These are phyloP conservation scores for Microchrysa polita DNA, from an alignment of 2,888 invertebrate genomes.

Conservation along the genomic window DNA sequence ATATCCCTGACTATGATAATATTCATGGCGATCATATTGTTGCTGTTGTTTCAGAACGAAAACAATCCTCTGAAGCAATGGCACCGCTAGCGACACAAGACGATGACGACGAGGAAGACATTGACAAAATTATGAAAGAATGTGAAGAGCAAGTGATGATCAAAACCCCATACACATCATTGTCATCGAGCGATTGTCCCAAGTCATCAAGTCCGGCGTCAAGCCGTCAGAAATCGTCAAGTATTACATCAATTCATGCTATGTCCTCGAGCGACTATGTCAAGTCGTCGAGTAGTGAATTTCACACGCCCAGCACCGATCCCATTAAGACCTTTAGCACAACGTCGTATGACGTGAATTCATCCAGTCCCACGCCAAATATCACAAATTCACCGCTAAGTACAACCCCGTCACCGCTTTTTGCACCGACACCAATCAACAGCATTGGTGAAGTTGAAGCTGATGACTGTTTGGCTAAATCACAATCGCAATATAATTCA, in stretches of 20 bases:
- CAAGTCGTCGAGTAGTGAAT: slow-evolving; percentile 64
- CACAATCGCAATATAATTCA: slow-evolving; percentile 71
- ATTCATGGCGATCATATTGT: slow-evolving; percentile 49
- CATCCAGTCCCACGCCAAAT: slow-evolving; percentile 58
- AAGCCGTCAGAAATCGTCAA: slow-evolving; percentile 60
- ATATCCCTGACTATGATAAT: slow-evolving; percentile 53
- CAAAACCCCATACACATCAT: slow-evolving; percentile 49
- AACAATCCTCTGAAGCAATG: slow-evolving; percentile 10
- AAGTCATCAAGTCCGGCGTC: slow-evolving; percentile 62
- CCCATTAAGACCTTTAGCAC: slow-evolving; percentile 64
- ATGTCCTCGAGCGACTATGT: slow-evolving; percentile 64
- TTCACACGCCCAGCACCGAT: slow-evolving; percentile 61
- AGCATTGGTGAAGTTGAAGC: slow-evolving; percentile 52
- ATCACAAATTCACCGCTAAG: slow-evolving; percentile 55
- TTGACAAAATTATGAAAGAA: slow-evolving; percentile 63
- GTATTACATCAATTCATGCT: slow-evolving; percentile 63
- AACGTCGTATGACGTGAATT: slow-evolving; percentile 62
- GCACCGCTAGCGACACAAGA: slow-evolving; percentile 33
- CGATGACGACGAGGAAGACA: slow-evolving; percentile 57
- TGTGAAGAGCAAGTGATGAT: slow-evolving; percentile 59
- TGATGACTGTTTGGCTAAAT: slow-evolving; percentile 50
- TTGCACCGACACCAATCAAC: slow-evolving; percentile 58
- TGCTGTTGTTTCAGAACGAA: slow-evolving; percentile 43
- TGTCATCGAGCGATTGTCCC: slow-evolving; percentile 62
- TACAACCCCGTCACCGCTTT: slow-evolving; percentile 58